Base-by-base conservation (phyloP, 2,797 vertebrate species). In the Labeo calbasu region DNA sequence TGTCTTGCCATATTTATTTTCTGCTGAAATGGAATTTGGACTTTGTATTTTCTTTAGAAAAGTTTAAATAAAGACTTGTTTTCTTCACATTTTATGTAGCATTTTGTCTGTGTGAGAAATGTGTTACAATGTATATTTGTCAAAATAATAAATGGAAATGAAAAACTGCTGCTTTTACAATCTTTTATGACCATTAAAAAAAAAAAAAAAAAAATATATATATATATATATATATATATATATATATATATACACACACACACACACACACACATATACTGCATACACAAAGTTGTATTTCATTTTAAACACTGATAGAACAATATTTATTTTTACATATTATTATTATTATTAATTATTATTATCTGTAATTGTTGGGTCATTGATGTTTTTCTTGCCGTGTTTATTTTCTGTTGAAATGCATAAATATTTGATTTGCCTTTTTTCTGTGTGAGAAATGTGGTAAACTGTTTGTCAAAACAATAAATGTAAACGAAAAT, bases 81-180 rank as follows among this genome's bases (percentile, higher is more conserved):
- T 82, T 71, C 40, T 80, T 86, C 43, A 89, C 92, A 88, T 91
- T 89, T 93, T 89, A 79, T 87, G 84, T 50, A 84, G 87, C 90
- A 82, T 87, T 91, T 92, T 91, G 87, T 89, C 55, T 90, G 91
- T 94, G 88, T 55, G 79, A 59, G 89, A 89, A 88, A 90, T 86
- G 81, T 89, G 89, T 89, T 89, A 89, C 65, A 92, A 63, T 91
- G 82, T 91, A 85, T 53, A 85, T 92, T 90, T 93, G 87, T 91
- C 90, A 86, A 91, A 92, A 73, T 71, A 80, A 69, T 83, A 81
- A 77, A 55, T 84, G 11, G 79, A 72, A 55, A 14, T 17, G 71
- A 69, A 50, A 4, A 77, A 36, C 32, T 19, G 2, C 13, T 43
- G 21, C 8, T 77, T 59, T 46, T n/a, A 55, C 55, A 1, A 4